These are phyloP conservation scores for Sphinx pinastri DNA, from an alignment of 2,888 invertebrate species.

Conservation along the genomic window DNA sequence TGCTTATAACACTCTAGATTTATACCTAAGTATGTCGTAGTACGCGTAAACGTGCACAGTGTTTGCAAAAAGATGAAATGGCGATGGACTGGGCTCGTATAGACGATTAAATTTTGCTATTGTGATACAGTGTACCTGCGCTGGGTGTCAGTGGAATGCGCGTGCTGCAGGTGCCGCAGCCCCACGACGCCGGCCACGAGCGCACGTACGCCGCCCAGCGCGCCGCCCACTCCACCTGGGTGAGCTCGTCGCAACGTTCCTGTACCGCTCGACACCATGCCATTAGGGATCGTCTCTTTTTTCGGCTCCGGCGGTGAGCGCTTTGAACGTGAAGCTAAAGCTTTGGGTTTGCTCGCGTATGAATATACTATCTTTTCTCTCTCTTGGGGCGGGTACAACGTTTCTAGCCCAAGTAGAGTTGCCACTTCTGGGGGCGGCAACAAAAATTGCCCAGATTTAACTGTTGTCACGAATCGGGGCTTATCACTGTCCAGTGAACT, in stretches of 20 bases:
- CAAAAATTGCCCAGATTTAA: constrained; percentile 90
- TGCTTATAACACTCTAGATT: no score
- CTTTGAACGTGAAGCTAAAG: constrained; percentile 62
- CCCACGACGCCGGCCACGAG: constrained; percentile 66
- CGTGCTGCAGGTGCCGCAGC: constrained; percentile 43
- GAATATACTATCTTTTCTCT: constrained; percentile 83
- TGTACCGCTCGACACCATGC: constrained; percentile 4
- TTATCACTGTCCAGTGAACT: constrained; percentile 43
- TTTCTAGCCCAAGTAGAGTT: constrained; percentile 83
- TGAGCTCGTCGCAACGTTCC: constrained; percentile 28
- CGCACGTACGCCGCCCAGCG: constrained; percentile 57
- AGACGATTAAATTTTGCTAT: no score
- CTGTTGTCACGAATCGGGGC: constrained; percentile 91
- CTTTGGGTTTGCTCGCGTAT: constrained; percentile 86
- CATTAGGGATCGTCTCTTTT: constrained; percentile 38
- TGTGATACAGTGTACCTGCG: neutral
- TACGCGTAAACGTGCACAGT: no score
- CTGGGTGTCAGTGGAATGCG: neutral
- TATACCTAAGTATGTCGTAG: no score
- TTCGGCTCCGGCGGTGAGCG: constrained; percentile 47
- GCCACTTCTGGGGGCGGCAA: constrained; percentile 90
- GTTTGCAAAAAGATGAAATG: no score
- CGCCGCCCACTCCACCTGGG: constrained; percentile 32
- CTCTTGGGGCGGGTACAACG: constrained; percentile 63
- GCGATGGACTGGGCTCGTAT: no score